phyloP scores from a whole-genome alignment of 2,888 invertebrate species.

The Camptogramma bilineatum region DNA sequence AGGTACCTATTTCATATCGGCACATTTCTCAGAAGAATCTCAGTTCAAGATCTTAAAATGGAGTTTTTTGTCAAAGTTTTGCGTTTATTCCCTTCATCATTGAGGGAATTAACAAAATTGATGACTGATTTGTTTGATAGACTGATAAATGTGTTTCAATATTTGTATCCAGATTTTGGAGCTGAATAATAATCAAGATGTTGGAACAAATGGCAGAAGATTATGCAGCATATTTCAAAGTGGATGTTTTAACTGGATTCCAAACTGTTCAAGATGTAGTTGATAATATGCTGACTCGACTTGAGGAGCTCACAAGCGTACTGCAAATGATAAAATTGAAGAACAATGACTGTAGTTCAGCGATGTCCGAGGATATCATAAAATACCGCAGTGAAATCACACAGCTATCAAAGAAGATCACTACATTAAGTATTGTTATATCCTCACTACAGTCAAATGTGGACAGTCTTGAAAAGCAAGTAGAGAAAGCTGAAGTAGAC shows the following conservation, averaged over 20 bases:
- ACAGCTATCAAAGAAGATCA: constrained; percentile 82
- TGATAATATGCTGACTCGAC: constrained; percentile 88
- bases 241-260: constrained; percentile 83
- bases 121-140: constrained; percentile 70
- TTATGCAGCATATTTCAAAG: constrained; percentile 84
- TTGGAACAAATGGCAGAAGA: constrained; percentile 81
- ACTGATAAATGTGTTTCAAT: constrained; percentile 69
- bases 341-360: constrained; percentile 72
- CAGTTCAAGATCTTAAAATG: constrained; percentile 50
- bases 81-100: constrained; percentile 62
- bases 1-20: constrained; percentile 33
- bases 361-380: constrained; percentile 83
- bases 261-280: constrained; percentile 87
- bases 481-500: constrained; percentile 86
- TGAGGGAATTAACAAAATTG: constrained; percentile 70
- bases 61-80: constrained; percentile 69
- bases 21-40: constrained; percentile 26
- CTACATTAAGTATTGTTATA: constrained; percentile 83
- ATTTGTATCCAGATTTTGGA: constrained; percentile 78
- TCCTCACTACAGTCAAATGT: constrained; percentile 75
- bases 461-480: constrained; percentile 85
- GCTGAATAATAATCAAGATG: constrained; percentile 65
- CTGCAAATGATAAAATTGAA: constrained; percentile 84
- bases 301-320: constrained; percentile 88
- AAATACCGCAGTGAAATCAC: constrained; percentile 82